Percentiles rank a stretch among this genome's conserved stretches.
phyloP scores from a whole-genome alignment of 2,888 invertebrate genomes.

The Synergus gifuensis region DNA sequence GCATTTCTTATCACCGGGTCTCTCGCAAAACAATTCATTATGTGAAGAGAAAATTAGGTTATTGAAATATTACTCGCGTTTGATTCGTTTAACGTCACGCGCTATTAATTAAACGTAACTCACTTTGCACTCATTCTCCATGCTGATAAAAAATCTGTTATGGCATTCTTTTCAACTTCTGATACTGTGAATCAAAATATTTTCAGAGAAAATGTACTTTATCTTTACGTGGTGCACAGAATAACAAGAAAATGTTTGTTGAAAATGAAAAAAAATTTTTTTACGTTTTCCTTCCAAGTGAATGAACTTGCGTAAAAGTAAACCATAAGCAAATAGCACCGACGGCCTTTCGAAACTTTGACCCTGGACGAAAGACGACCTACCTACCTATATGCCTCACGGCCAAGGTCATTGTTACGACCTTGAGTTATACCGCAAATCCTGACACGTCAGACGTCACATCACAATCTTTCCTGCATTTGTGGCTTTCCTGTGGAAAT shows the following conservation, averaged over 20 bases:
- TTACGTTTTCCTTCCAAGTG: neutral
- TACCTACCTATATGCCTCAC: conserved; percentile 43
- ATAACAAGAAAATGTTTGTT: neutral
- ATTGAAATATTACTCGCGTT: neutral
- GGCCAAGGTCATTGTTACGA: conserved; percentile 43
- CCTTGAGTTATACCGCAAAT: conserved; percentile 28
- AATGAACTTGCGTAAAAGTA: conserved; percentile 29
- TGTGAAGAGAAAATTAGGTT: conserved; percentile 11
- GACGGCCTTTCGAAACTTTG: conserved; percentile 43
- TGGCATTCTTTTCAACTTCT: neutral
- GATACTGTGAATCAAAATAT: neutral
- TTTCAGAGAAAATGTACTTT: neutral
- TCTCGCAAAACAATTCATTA: neutral
- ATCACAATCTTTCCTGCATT: neutral
- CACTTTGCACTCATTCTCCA: neutral
- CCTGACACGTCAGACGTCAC: neutral
- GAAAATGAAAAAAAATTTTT: neutral
- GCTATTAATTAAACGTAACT: neutral
- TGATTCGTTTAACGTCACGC: neutral
- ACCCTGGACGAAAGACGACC: conserved; percentile 48
- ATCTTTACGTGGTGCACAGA: neutral
- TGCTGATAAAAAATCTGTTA: neutral
- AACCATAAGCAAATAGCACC: conserved; percentile 35
- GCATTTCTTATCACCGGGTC: neutral
- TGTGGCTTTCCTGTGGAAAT: neutral